Percentiles rank a stretch among this genome's conserved stretches.
phyloP scores from a whole-genome alignment of 2,797 vertebrate species.

The Thamnophis elegans region DNA sequence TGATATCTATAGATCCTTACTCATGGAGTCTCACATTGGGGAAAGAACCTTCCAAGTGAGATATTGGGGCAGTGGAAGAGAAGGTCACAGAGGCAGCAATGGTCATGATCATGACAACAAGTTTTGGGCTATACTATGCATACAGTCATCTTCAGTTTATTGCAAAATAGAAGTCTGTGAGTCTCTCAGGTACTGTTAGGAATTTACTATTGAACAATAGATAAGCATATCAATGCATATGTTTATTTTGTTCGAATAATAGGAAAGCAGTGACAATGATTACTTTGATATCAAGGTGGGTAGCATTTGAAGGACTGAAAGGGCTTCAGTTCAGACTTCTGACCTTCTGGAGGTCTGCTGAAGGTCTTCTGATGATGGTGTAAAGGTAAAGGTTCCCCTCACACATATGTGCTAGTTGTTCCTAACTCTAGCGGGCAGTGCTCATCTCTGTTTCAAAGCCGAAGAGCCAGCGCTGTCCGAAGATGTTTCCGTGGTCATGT shows the following conservation, averaged over 20 bases:
- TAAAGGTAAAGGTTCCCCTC: no score
- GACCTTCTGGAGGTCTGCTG: not conserved
- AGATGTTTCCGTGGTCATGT: no score
- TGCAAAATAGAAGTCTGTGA: not conserved
- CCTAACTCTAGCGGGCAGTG: no score
- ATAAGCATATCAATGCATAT: not conserved
- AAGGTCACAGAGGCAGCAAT: not conserved
- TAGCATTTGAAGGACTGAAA: not conserved
- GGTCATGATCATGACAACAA: not conserved
- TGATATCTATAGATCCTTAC: not conserved
- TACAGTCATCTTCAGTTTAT: not conserved
- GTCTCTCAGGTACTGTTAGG: not conserved
- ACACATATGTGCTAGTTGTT: no score
- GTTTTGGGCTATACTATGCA: not conserved
- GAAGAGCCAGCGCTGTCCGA: no score
- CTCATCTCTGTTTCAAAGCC: no score
- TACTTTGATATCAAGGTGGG: not conserved
- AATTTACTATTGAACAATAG: not conserved
- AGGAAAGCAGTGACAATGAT: not conserved
- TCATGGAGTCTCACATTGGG: not conserved
- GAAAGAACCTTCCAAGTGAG: not conserved
- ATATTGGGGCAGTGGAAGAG: not conserved
- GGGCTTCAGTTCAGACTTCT: not conserved
- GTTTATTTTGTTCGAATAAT: not conserved
- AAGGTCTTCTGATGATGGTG: not conserved